phyloP scores from a whole-genome alignment of 2,888 invertebrate genomes.

The Incurvaria masculella region DNA sequence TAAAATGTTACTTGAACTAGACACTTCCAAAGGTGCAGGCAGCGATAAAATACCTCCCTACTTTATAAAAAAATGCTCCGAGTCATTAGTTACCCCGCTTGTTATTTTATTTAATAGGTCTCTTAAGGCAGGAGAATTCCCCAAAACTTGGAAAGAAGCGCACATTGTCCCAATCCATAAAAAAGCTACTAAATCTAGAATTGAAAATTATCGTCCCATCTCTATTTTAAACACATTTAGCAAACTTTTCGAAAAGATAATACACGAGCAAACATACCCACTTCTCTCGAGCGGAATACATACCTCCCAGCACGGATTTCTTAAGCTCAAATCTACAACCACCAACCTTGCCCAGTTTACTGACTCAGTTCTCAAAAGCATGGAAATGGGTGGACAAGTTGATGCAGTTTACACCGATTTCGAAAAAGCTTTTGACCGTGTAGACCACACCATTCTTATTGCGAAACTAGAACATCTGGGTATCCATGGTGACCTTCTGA shows the following conservation, averaged over 20 bases:
- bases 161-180: conserved; percentile 3
- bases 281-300: background rate
- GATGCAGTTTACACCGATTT: too few species aligned
- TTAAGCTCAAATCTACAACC: background rate
- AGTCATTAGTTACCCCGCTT: background rate
- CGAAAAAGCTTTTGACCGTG: too few species aligned
- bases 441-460: too few species aligned
- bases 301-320: background rate
- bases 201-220: conserved; percentile 3
- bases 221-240: conserved; percentile 1
- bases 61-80: background rate
- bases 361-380: background rate
- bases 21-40: conserved; percentile 1
- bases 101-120: conserved; percentile 1
- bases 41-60: conserved; percentile 1
- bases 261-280: background rate
- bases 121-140: background rate
- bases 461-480: too few species aligned
- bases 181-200: background rate
- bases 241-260: conserved; percentile 1
- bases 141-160: conserved; percentile 2
- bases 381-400: too few species aligned
- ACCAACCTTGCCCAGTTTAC: background rate
- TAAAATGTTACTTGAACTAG: background rate
- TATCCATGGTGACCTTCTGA: too few species aligned